Conservation (phyloP, 64 coral and sea anemone genomes). For the Pocillopora damicornis region DNA sequence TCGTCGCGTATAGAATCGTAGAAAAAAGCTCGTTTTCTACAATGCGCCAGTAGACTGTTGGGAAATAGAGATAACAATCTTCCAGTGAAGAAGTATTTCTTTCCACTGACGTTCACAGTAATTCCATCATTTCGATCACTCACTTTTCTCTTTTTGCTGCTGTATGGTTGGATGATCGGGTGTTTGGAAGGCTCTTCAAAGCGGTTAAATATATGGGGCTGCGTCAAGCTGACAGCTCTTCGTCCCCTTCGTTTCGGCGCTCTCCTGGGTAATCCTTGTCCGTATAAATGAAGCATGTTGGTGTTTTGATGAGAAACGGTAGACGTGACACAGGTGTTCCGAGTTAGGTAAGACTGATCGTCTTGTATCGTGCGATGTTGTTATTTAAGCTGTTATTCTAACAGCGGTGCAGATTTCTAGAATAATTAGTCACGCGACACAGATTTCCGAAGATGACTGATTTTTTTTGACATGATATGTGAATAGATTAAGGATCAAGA, state of each 20-base stretch:
- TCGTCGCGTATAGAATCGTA: conserved; percentile 47
- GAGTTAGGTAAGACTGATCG: neutral
- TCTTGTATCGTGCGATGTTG: neutral
- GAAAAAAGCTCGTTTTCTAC: conserved; percentile 2
- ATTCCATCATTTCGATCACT: conserved; percentile 24
- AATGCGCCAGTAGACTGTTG: conserved; percentile 33
- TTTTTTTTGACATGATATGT: neutral
- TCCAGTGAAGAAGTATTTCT: conserved; percentile 29
- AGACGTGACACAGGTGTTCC: neutral
- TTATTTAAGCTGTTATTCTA: neutral
- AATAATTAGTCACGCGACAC: neutral
- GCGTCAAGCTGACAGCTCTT: neutral
- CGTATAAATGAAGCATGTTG: conserved; percentile 25
- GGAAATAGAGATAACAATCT: conserved; percentile 19
- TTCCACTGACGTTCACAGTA: conserved; percentile 49
- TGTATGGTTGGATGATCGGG: neutral
- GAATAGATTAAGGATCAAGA: neutral
- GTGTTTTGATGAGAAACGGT: neutral
- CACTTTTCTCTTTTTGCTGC: neutral
- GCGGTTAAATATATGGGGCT: neutral
- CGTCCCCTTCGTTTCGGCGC: neutral
- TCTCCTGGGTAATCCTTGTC: neutral
- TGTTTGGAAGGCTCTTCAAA: neutral
- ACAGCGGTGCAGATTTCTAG: neutral
- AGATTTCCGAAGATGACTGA: neutral